Evolutionary conservation across 2,113 vertebrate genomes (phyloP).

Genomic region (Grantiella picta): DNA sequence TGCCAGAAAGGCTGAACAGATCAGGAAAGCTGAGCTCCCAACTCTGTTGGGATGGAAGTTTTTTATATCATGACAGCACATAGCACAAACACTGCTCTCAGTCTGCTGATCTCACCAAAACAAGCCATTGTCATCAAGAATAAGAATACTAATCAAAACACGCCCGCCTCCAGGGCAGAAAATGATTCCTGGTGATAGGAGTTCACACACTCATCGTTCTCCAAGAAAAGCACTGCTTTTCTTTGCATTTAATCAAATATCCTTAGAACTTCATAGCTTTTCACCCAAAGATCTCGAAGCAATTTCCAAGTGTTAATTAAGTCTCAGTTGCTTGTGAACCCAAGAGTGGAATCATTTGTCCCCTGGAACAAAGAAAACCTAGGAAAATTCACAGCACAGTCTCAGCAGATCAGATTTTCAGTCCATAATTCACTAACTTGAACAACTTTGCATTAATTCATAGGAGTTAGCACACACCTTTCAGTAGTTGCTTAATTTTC

Average conservation of each 20-base stretch:
- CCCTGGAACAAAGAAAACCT: background rate
- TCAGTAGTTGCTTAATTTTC: background rate
- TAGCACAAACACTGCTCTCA: background rate
- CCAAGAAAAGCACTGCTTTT: background rate
- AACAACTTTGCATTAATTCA: background rate
- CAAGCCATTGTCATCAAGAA: background rate
- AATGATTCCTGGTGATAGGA: background rate
- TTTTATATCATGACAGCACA: background rate
- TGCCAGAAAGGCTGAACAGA: background rate
- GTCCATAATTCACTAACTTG: background rate
- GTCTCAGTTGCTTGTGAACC: background rate
- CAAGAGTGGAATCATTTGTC: background rate
- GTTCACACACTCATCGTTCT: background rate
- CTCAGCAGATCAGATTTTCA: background rate
- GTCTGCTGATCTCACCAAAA: background rate
- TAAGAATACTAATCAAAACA: background rate
- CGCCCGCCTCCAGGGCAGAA: fast-evolving
- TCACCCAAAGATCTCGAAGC: background rate
- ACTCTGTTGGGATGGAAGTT: fast-evolving
- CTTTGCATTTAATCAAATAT: background rate
- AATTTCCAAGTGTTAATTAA: slow-evolving; percentile 18
- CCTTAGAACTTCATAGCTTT: background rate
- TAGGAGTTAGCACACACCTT: background rate
- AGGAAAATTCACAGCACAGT: background rate
- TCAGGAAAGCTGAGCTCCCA: background rate